These are phyloP conservation scores for Rutilus rutilus DNA, from an alignment of 2,113 vertebrate genomes.

Conservation along the genomic window DNA sequence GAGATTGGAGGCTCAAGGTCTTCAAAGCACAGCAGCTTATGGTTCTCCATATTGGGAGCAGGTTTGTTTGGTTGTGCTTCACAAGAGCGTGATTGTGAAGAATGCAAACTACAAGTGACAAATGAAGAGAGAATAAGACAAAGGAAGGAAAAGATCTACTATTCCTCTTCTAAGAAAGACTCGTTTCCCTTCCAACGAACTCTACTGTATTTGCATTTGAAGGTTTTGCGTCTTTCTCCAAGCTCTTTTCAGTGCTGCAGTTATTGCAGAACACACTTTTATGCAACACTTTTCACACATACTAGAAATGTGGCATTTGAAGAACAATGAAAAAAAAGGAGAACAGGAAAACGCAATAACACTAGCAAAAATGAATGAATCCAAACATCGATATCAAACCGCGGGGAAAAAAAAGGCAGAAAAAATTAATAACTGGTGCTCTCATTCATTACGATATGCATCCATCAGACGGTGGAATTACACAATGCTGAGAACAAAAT, in stretches of 20 bases:
- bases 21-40: slow-evolving; percentile 41
- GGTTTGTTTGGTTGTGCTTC: slow-evolving; percentile 40
- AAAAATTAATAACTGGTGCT: neutral
- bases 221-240: neutral
- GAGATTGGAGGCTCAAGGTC: slow-evolving; percentile 45
- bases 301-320: slow-evolving; percentile 3
- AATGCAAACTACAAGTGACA: slow-evolving; percentile 4
- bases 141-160: neutral
- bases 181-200: neutral
- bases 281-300: neutral
- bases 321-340: slow-evolving; percentile 10
- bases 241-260: slow-evolving; percentile 1
- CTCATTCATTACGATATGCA: neutral
- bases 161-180: neutral
- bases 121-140: slow-evolving; percentile 8
- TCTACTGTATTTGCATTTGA: slow-evolving; percentile 19
- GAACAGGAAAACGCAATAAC: slow-evolving; percentile 22
- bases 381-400: neutral
- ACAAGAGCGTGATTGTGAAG: slow-evolving; percentile 2
- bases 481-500: neutral
- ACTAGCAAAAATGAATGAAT: neutral
- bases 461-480: neutral
- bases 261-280: neutral
- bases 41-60: slow-evolving; percentile 27
- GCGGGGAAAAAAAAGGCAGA: no score